A percentile compares a stretch with the other conserved stretches of the same genome.
These are phyloP conservation scores for Mizuhopecten yessoensis DNA, from an alignment of 1,140 invertebrate genomes.

Conservation along the genomic window DNA sequence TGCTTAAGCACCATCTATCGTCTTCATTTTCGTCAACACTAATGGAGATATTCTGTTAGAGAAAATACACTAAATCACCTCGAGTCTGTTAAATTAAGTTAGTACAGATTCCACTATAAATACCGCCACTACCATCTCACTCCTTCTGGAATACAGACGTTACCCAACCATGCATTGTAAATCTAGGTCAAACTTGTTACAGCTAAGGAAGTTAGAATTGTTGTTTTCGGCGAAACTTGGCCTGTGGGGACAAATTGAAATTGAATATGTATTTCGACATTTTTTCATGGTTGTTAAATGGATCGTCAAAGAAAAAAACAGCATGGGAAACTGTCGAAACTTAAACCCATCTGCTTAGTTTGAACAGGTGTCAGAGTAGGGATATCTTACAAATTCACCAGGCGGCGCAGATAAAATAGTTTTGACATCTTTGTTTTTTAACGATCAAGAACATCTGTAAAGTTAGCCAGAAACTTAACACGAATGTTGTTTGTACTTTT, in stretches of 20 bases:
- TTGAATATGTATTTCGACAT: conserved; percentile 2
- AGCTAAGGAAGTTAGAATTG: not conserved
- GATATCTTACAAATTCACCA: not conserved
- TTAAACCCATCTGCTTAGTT: not conserved
- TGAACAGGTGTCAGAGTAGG: not conserved
- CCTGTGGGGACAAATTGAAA: conserved; percentile 25
- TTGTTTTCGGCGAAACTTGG: not conserved
- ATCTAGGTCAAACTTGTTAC: not conserved
- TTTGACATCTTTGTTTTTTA: conserved; percentile 29
- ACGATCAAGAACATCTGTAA: conserved; percentile 38
- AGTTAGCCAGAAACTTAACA: not conserved
- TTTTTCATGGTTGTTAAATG: conserved; percentile 20
- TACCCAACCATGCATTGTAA: not conserved
- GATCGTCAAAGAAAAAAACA: conserved; percentile 32
- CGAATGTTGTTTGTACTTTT: not conserved
- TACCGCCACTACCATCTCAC: not conserved
- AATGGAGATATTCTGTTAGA: not conserved
- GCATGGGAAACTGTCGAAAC: not conserved
- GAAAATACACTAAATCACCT: conserved; percentile 10
- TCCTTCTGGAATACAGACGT: not conserved
- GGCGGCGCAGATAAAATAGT: not conserved
- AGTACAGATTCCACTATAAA: not conserved
- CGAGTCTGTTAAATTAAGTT: not conserved
- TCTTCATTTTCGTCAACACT: not conserved
- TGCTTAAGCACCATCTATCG: not conserved